phyloP scores from a whole-genome alignment of 2,113 vertebrate genomes.

The Neolamprologus tretocephalus region DNA sequence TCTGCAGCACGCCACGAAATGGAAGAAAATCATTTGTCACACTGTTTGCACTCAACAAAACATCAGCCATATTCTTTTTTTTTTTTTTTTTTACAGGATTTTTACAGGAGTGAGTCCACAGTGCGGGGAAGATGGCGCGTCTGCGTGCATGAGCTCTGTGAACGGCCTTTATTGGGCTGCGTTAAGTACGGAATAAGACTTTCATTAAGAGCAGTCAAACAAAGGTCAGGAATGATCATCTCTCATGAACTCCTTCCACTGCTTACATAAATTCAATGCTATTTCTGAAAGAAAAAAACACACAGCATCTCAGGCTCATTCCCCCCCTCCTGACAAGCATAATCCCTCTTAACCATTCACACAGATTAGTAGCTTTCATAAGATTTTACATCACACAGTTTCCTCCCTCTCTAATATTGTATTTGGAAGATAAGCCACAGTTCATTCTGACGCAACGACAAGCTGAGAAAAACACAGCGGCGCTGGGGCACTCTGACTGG shows the following conservation, averaged over 20 bases:
- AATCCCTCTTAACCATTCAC: conserved; percentile 54
- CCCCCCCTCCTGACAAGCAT: conserved; percentile 37
- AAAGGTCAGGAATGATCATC: conserved; percentile 29
- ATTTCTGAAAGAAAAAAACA: neutral
- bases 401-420: conserved; percentile 31
- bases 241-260: neutral
- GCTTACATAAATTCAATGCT: conserved; percentile 17
- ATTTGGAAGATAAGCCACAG: conserved; percentile 44
- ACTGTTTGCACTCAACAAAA: neutral
- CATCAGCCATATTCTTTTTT: neutral
- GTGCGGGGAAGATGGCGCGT: neutral
- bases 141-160: neutral
- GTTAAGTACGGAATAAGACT: conserved; percentile 6
- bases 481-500: neutral
- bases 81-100: neutral
- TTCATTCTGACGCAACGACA: conserved; percentile 27
- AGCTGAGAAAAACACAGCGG: neutral
- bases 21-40: neutral
- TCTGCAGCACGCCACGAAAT: neutral
- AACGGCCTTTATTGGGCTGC: conserved; percentile 12
- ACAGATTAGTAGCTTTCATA: conserved; percentile 62
- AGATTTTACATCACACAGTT: conserved; percentile 46
- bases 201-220: conserved; percentile 23
- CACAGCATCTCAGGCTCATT: conserved; percentile 1
- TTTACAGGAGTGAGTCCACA: conserved; percentile 1